phyloP scores from a whole-genome alignment of 2,888 invertebrate genomes.

The Amphipyra tragopoginis region DNA sequence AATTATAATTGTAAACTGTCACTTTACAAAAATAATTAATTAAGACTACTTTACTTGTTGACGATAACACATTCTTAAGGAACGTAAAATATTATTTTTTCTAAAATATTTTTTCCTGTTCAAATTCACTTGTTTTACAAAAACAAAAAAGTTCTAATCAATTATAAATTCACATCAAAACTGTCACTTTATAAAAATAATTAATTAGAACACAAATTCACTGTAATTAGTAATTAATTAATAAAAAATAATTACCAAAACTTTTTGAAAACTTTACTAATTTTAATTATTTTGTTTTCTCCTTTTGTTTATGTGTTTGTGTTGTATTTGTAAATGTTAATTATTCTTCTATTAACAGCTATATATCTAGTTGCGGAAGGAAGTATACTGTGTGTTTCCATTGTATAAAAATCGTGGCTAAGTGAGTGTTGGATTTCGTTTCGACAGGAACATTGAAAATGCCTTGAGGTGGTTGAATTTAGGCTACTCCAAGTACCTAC shows the following conservation, averaged over 20 bases:
- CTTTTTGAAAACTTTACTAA: not conserved
- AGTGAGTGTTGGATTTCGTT: too few relatives aligned
- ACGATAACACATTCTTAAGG: too few relatives aligned
- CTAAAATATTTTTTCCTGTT: not conserved
- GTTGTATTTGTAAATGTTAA: constrained; percentile 52
- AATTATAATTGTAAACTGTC: too few relatives aligned
- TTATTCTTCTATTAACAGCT: constrained; percentile 38
- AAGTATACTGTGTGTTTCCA: constrained; percentile 48
- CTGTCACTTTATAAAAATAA: constrained; percentile 3
- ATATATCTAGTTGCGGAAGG: constrained; percentile 57
- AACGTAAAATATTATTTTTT: too few relatives aligned
- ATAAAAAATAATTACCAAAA: constrained; percentile 34
- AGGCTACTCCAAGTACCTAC: too few relatives aligned
- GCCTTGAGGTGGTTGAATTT: too few relatives aligned
- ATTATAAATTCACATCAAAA: not conserved
- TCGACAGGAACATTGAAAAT: not conserved
- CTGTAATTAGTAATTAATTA: constrained; percentile 1
- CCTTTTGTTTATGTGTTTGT: constrained; percentile 48
- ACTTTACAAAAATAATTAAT: too few relatives aligned
- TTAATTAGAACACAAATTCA: constrained; percentile 2
- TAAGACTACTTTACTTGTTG: too few relatives aligned
- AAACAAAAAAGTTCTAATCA: not conserved
- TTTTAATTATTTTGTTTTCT: constrained; percentile 5
- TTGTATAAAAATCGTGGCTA: constrained; percentile 1
- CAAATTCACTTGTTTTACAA: not conserved